Conservation (phyloP, 1,140 invertebrate genomes). For the fruit fly (Drosophila melanogaster) region Release_6_plus_ISO1_MT NT_037436.4:16780501-16781000, state of each 20-base stretch:
- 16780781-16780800: conserved; percentile 90
- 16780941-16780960: neutral
- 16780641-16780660: conserved; percentile 44
- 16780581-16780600: neutral
- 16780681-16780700: conserved; percentile 76
- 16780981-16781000: no score
- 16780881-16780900: neutral
- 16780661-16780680: conserved; percentile 76
- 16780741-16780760: conserved; percentile 90
- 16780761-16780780: conserved; percentile 91
- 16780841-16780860: conserved; percentile 1
- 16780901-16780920: neutral
- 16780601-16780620: conserved; percentile 7
- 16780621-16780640: conserved; percentile 2
- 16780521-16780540: conserved; percentile 9
- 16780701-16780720: conserved; percentile 71
- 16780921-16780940: neutral
- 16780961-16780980: no score
- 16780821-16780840: neutral
- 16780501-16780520: conserved; percentile 73
- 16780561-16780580: conserved; percentile 31
- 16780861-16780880: conserved; percentile 6
- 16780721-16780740: conserved; percentile 84
- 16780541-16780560: conserved; percentile 8
- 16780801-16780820: neutral